Evolutionary conservation across 2,113 vertebrate genomes (phyloP).

Genomic region (Gnathonemus echidnorhynchus): DNA sequence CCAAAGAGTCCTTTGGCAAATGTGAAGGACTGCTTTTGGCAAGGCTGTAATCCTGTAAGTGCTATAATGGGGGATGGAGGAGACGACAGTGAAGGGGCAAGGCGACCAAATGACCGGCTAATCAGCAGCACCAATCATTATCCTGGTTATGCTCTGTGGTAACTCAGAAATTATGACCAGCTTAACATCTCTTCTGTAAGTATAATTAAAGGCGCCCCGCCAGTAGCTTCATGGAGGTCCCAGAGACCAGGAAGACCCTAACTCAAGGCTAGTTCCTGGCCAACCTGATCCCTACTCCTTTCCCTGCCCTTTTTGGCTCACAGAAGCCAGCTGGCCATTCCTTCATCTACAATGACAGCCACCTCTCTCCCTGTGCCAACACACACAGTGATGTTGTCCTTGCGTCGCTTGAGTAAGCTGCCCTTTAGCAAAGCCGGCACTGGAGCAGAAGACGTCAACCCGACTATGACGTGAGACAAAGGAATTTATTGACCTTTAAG

Average conservation of each 20-base stretch:
- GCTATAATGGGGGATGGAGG: neutral
- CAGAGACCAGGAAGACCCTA: neutral
- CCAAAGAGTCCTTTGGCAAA: neutral
- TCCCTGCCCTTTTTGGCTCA: neutral
- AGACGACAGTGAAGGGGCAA: neutral
- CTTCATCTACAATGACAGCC: neutral
- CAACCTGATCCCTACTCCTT: neutral
- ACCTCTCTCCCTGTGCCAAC: neutral
- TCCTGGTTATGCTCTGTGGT: neutral
- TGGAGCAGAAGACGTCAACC: neutral
- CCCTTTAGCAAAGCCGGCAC: neutral
- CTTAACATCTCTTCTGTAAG: neutral
- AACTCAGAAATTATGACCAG: neutral
- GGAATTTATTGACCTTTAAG: conserved; percentile 7
- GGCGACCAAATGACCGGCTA: neutral
- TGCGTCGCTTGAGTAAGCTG: neutral
- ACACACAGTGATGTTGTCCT: neutral
- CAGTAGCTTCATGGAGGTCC: neutral
- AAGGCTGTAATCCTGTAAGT: neutral
- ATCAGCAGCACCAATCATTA: neutral
- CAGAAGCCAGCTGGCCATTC: neutral
- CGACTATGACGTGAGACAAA: neutral
- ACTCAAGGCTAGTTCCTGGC: neutral
- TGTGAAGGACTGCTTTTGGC: neutral
- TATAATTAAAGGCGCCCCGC: neutral